These are phyloP conservation scores for Chinchilla lanigera DNA, from an alignment of 2,113 vertebrate species.

Conservation along the genomic window DNA sequence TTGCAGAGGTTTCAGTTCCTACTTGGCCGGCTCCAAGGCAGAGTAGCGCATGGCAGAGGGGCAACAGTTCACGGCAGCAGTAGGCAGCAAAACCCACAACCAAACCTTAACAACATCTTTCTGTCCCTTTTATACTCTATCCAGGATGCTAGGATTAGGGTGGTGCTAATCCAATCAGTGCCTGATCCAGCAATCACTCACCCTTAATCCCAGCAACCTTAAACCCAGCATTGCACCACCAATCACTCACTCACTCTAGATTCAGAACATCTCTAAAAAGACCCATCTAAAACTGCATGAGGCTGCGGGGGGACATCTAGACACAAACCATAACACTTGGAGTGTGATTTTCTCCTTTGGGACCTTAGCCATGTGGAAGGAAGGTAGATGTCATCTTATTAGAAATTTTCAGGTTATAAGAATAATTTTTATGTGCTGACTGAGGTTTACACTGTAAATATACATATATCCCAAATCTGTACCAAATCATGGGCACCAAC, in stretches of 20 bases:
- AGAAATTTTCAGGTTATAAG: background rate
- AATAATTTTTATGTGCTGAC: background rate
- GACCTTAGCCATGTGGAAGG: background rate
- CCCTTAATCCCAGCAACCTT: background rate
- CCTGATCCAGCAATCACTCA: background rate
- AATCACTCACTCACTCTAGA: background rate
- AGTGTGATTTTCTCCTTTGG: background rate
- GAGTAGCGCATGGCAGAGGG: background rate
- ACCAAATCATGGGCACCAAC: background rate
- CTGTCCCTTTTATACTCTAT: background rate
- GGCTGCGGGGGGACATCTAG: background rate
- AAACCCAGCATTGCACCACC: background rate
- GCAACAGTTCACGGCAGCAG: background rate
- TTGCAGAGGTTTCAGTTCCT: background rate
- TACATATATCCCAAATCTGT: background rate
- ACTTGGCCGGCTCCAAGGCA: background rate
- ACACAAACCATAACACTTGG: background rate
- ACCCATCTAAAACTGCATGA: background rate
- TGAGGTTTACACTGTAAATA: background rate
- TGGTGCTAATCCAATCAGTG: background rate
- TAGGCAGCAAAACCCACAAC: background rate
- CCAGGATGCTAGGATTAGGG: background rate
- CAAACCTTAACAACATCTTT: background rate
- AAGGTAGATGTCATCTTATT: background rate
- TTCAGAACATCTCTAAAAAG: background rate